Base-by-base conservation (phyloP, 2,113 vertebrate genomes). In the Osmerus mordax region DNA sequence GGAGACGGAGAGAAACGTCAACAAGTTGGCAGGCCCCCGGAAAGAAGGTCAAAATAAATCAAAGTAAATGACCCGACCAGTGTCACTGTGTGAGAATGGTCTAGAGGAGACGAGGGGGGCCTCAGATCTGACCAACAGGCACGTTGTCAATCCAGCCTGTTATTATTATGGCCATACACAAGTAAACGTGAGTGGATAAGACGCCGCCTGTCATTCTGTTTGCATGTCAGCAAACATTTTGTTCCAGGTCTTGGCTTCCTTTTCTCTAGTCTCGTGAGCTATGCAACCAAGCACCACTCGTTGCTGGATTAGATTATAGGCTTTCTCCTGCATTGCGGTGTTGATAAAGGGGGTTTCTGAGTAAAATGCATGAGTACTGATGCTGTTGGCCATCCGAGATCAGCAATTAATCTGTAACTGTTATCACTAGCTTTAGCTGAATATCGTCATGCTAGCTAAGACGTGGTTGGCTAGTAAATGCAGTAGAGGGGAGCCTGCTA, bases 241-340 rank as follows among this genome's bases (percentile, higher is more conserved):
- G 72, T 59, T 74, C 73, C 69, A 56, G 54, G 68, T 77, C 75
- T 70, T 64, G 64, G 61, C 78, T 70, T 21, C 36, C 19, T 32
- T 36, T 28, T 28, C 25, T 28, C 25, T 2, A 28, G 74, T 70
- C 83, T 60, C 12, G 28, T 75, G 86, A 85, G 72, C 71, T 53
- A 8, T 2, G 25, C 60, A 78, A 87, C 84, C 83, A 87, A 80
- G 75, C 67, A 74, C 67, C 76, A 71, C 76, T 86, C 74, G 83
- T 77, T 66, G 19, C 74, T 59, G 70, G 73, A 71, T 79, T 72
- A 75, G 79, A 84, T 86, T 87, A 83, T 25, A 72, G 29, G 73
- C 77, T 85, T 78, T 78, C 65, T 75, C 67, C 19, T 63, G 47
- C 66, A 71, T 81, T 76, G 58, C 0, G 3, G 71, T 61, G 83